Evolutionary conservation across 2,113 vertebrate species (phyloP).

Genomic region (Charadrius vociferus): DNA sequence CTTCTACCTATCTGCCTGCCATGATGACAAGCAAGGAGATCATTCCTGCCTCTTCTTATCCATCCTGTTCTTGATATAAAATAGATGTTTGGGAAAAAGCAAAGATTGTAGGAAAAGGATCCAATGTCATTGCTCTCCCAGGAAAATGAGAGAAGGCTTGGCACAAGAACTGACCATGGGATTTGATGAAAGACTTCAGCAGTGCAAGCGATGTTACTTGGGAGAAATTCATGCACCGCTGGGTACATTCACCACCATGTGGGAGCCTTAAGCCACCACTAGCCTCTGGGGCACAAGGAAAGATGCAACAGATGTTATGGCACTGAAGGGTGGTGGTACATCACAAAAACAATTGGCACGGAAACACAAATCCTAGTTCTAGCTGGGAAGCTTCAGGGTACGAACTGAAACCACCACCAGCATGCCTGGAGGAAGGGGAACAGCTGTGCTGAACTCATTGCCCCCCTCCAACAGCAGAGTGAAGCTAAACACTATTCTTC

Average conservation of each 20-base stretch:
- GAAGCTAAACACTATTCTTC: background rate
- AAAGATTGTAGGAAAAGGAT: background rate
- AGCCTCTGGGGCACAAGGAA: background rate
- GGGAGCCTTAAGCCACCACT: background rate
- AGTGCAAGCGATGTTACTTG: background rate
- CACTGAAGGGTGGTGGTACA: background rate
- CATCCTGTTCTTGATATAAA: background rate
- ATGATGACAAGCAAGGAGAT: background rate
- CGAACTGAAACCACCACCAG: background rate
- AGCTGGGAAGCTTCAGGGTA: background rate
- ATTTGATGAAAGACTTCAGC: background rate
- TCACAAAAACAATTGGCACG: background rate
- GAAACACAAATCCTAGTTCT: background rate
- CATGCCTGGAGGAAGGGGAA: background rate
- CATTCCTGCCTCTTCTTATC: background rate
- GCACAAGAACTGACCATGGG: background rate
- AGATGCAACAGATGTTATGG: background rate
- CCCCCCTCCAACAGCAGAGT: background rate
- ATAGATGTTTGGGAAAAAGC: background rate
- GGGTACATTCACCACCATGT: no score
- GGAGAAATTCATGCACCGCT: background rate
- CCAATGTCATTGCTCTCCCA: background rate
- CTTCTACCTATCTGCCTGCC: background rate
- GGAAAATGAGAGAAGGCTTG: background rate
- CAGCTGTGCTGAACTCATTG: background rate